Evolutionary conservation across 2,797 vertebrate species (phyloP), one percentile per base, ranked within the genome.

Genomic region (Hoplostethus atlanticus): DNA sequence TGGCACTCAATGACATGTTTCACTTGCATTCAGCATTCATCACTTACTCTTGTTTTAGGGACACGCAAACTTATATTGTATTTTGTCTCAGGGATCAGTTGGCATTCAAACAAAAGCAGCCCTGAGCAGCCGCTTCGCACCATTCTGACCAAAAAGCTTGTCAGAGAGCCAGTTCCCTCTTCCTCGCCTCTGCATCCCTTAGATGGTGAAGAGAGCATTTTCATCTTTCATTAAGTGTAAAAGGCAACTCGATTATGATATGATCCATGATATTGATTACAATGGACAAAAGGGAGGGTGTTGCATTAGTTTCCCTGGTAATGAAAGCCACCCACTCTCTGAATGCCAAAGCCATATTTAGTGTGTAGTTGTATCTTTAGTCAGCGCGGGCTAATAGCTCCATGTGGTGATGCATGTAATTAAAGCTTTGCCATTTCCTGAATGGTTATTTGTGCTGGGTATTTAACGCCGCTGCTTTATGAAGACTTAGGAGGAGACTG

Each of bases 271-370:
- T 48, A 72, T 52, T 53, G 68, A 73, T 1, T 11, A 59, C 70
- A 77, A 59, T 34, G 71, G 60, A 86, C 78, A 76, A 80, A 71
- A 77, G 69, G 3, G 52, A 21, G 64, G 36, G 25, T 17, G 74
- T 47, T 75, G 64, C 85, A 88, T 91, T 84, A 72, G 87, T 90
- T 82, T 87, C 89, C 91, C 58, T 89, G 87, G 86, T 70, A 58
- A 90, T 89, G 81, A 85, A 84, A 80, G 79, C 75, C 52, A 55
- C 80, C 70, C 70, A 36, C 79, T 79, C 59, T 48, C 59, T 28
- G 59, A 62, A 16, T 9, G 6, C 57, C 44, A 78, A 90, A 80
- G 72, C 87, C 80, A 44, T 77, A 84, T 77, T 92, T 86, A 88
- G 86, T 84, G 73, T 84, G 73, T 52, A 78, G 76, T 80, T 73